Base-by-base conservation (phyloP, 2,113 vertebrate species). In the Cyprinus carpio region DNA sequence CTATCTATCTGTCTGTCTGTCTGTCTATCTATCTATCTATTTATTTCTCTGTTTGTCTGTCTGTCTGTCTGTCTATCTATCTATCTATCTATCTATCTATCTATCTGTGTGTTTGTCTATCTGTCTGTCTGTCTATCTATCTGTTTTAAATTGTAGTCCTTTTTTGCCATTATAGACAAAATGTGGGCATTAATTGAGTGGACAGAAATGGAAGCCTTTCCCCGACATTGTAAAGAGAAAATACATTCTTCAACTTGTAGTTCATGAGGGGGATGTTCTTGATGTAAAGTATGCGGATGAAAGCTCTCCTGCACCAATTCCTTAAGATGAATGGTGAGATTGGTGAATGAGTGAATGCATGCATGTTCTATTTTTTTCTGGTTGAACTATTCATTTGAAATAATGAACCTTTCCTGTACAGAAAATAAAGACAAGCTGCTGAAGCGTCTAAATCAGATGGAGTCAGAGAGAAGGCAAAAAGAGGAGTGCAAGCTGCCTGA, bases 141-240 rank as follows among this genome's bases (percentile, higher is more conserved):
- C 37, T 37, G 37, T 37, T 37, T 37, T 37, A 37, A 37, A 37
- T 37, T 37, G 37, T 37, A 37, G 37, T 37, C 37, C 6, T 37
- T 37, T 37, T 37, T 37, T 37, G 6, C 34, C 37, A 37, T 37
- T 37, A 7, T 62, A 62, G 60, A 27, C 62, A 65, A 13, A 12
- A 65, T 65, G 62, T 65, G 62, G 62, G 64, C 64, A 29, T 65
- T 65, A 65, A 65, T 65, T 65, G 64, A 65, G 31, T 65, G 64
- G 64, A 65, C 25, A 65, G 64, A 65, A 13, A 27, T 65, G 31
- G 16, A 56, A 7, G 54, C 18, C 6, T 54, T 16, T 18, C 15
- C 15, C 18, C 1, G 51, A 54, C 4, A 54, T 54, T 54, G 51
- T 54, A 18, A 56, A 56, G 51, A 56, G 51, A 18, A 56, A 56